phyloP scores from a whole-genome alignment of 53 echinoderm and acorn worm species.

The Luidia sarsii region DNA sequence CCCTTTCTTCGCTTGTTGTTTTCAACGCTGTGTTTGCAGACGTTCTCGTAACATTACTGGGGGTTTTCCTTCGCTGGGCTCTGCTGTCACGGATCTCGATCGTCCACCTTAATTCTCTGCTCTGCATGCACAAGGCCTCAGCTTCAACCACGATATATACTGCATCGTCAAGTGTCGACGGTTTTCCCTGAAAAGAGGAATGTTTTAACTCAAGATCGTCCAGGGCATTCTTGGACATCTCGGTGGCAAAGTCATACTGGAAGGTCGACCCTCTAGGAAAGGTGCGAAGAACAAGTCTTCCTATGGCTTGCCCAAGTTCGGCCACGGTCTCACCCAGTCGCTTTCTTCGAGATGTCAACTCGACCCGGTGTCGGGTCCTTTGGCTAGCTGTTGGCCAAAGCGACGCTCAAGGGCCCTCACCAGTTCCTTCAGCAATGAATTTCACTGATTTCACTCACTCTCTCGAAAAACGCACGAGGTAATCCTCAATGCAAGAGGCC shows the following conservation, averaged over 20 bases:
- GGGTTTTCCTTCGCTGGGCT: not conserved
- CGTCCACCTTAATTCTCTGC: too few species aligned
- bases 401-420: slow-evolving; percentile 1
- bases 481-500: slow-evolving; percentile 24
- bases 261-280: slow-evolving; percentile 6
- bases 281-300: slow-evolving; percentile 4
- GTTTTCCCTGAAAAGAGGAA: not conserved
- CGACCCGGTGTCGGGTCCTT: not conserved
- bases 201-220: slow-evolving; percentile 15
- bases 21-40: not conserved
- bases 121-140: slow-evolving; percentile 8
- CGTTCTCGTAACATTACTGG: not conserved
- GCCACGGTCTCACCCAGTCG: slow-evolving; percentile 4
- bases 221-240: slow-evolving; percentile 16
- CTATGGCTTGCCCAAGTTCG: slow-evolving; percentile 15
- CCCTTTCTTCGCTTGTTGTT: not conserved
- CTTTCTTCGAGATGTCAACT: not conserved
- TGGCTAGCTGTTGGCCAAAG: not conserved
- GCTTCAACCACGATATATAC: slow-evolving; percentile 2
- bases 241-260: slow-evolving; percentile 16
- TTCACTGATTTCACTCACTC: too few species aligned
- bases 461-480: not conserved
- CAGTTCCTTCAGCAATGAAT: too few species aligned
- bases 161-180: not conserved
- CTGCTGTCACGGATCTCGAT: not conserved